These are phyloP conservation scores for Chymomyza costata DNA, from an alignment of 1,140 invertebrate genomes.

Conservation along the genomic window DNA sequence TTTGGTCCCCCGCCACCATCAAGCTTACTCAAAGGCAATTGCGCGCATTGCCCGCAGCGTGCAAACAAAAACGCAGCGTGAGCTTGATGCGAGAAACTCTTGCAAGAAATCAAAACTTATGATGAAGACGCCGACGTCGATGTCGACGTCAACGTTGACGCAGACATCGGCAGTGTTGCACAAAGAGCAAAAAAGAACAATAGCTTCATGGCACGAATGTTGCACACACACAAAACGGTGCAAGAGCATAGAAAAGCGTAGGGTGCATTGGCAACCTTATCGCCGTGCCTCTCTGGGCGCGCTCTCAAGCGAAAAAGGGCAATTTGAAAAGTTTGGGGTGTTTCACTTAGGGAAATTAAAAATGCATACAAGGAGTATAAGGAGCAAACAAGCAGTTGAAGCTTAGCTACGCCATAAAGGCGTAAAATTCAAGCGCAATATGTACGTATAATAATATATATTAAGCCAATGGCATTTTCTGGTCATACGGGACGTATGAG, in stretches of 20 bases:
- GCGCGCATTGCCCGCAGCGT: slow-evolving; percentile 40
- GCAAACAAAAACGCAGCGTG: slow-evolving; percentile 65
- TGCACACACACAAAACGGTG: slow-evolving; percentile 34
- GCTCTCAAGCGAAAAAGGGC: slow-evolving; percentile 43
- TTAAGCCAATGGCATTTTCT: slow-evolving; percentile 39
- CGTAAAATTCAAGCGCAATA: slow-evolving; percentile 28
- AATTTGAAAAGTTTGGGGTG: slow-evolving; percentile 66
- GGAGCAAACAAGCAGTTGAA: no score
- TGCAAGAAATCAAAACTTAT: slow-evolving; percentile 57
- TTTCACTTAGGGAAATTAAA: slow-evolving; percentile 70
- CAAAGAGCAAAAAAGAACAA: slow-evolving; percentile 62
- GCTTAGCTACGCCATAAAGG: no score
- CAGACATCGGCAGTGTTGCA: slow-evolving; percentile 6
- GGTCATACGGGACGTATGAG: slow-evolving; percentile 9
- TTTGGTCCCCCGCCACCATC: background rate
- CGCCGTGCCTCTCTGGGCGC: slow-evolving; percentile 29
- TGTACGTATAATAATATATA: slow-evolving; percentile 53
- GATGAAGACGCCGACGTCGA: slow-evolving; percentile 21
- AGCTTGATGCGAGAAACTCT: slow-evolving; percentile 7
- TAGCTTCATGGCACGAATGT: slow-evolving; percentile 17
- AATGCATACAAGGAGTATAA: slow-evolving; percentile 43
- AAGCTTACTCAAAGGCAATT: slow-evolving; percentile 26
- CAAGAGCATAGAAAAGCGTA: slow-evolving; percentile 40
- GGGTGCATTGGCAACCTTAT: slow-evolving; percentile 4
- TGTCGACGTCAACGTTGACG: slow-evolving; percentile 23